Evolutionary conservation across 2,113 vertebrate species (phyloP).

Genomic region (Sisor rabdophorus): DNA sequence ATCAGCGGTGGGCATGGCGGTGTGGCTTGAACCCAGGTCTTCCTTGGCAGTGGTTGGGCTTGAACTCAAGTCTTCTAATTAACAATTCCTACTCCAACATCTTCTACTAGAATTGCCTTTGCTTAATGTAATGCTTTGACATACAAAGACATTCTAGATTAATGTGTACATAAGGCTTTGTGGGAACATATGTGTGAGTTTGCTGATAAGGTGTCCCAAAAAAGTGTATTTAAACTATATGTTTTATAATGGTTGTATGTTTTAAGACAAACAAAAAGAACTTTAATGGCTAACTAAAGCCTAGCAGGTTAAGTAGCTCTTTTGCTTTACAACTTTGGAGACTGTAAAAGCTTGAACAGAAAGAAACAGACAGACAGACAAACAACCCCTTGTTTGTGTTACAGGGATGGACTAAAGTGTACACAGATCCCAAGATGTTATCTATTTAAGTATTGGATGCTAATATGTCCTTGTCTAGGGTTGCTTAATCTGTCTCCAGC

Average conservation of each 20-base stretch:
- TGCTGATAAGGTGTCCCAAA: too few relatives aligned
- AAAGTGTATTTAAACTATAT: not conserved
- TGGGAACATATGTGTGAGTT: too few relatives aligned
- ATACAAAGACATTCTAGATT: too few relatives aligned
- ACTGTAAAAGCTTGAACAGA: slow-evolving; percentile 20
- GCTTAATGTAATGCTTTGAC: too few relatives aligned
- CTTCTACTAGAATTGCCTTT: too few relatives aligned
- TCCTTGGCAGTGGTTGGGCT: too few relatives aligned
- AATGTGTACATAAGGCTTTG: too few relatives aligned
- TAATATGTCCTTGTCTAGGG: not conserved
- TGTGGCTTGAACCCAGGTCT: too few relatives aligned
- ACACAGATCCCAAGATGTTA: slow-evolving; percentile 20
- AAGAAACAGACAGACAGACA: not conserved
- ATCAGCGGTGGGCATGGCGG: too few relatives aligned
- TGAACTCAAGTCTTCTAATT: too few relatives aligned
- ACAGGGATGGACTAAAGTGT: slow-evolving; percentile 21
- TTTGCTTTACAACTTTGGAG: slow-evolving; percentile 24
- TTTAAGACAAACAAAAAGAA: not conserved
- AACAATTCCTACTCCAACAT: too few relatives aligned
- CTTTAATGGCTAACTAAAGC: not conserved
- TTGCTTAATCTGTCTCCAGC: not conserved
- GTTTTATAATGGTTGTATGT: not conserved
- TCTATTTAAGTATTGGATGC: not conserved
- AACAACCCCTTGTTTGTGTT: slow-evolving; percentile 35
- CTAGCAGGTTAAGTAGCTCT: slow-evolving; percentile 12